Percentiles rank a stretch among this genome's conserved stretches.
These are phyloP conservation scores for Falco naumanni DNA, from an alignment of 2,797 vertebrate genomes.

Conservation along the genomic window DNA sequence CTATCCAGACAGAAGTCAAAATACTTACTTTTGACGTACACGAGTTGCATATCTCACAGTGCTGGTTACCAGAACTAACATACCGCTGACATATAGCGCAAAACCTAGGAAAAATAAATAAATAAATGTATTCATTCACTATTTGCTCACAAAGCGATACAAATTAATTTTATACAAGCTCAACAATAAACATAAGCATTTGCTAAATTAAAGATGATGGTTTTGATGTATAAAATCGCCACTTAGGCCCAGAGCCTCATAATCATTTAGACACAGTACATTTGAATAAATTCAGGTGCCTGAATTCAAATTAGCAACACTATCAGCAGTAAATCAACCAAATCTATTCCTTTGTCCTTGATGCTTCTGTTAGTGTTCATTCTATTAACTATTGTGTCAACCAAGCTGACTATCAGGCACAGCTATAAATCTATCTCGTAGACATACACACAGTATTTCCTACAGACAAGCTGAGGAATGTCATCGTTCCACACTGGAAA, in stretches of 20 bases:
- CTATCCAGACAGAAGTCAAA: neutral
- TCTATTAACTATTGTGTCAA: neutral
- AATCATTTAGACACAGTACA: neutral
- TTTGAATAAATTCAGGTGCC: neutral
- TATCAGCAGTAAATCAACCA: neutral
- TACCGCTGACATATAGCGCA: slow-evolving; percentile 87
- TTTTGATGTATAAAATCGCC: neutral
- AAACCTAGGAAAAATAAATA: slow-evolving; percentile 77
- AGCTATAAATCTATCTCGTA: neutral
- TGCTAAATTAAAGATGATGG: neutral
- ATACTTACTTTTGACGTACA: slow-evolving; percentile 93
- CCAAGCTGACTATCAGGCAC: neutral
- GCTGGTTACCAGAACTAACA: slow-evolving; percentile 87
- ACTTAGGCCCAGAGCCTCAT: neutral
- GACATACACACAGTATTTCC: neutral
- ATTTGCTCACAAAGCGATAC: neutral
- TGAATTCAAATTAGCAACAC: neutral
- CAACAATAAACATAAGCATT: neutral
- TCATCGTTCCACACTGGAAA: neutral
- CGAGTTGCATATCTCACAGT: slow-evolving; percentile 86
- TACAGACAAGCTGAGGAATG: neutral
- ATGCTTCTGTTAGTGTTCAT: neutral
- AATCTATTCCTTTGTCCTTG: neutral
- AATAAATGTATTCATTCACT: neutral
- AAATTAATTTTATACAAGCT: neutral